Evolutionary conservation across 1,140 invertebrate species (phyloP).

Genomic region (Drosophila nasuta): DNA sequence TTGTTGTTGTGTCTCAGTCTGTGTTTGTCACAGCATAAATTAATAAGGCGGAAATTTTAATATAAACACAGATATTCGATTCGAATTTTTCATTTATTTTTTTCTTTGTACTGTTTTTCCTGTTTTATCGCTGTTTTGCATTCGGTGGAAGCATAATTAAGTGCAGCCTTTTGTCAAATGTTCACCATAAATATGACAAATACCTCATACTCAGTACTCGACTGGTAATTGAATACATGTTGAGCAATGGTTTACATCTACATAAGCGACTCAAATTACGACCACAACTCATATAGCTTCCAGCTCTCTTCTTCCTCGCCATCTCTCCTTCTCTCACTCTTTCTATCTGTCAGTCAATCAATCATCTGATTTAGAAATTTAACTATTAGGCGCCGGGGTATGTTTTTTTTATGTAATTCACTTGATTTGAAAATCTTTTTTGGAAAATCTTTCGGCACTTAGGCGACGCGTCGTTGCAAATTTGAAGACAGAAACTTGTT

Average conservation of each 20-base stretch:
- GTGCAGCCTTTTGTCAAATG: slow-evolving; percentile 55
- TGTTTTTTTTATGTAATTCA: slow-evolving; percentile 48
- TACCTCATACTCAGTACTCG: slow-evolving; percentile 21
- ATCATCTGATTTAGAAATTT: slow-evolving; percentile 45
- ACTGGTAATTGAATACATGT: slow-evolving; percentile 65
- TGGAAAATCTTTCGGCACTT: slow-evolving; percentile 57
- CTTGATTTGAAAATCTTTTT: slow-evolving; percentile 45
- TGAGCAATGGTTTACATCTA: slow-evolving; percentile 52
- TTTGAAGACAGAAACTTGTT: slow-evolving; percentile 51
- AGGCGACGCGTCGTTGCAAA: slow-evolving; percentile 4
- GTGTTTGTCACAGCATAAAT: slow-evolving; percentile 48
- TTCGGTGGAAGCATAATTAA: slow-evolving; percentile 71
- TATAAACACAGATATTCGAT: slow-evolving; percentile 75
- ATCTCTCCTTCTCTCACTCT: not conserved
- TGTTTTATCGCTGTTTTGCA: slow-evolving; percentile 1
- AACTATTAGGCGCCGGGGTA: not conserved
- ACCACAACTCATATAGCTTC: slow-evolving; percentile 32
- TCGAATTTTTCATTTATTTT: slow-evolving; percentile 36
- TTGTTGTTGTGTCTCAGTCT: slow-evolving; percentile 17
- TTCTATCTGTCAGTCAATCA: slow-evolving; percentile 45
- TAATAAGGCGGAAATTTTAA: slow-evolving; percentile 81
- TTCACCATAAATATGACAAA: slow-evolving; percentile 28
- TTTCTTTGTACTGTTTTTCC: not conserved
- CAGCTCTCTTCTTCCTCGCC: slow-evolving; percentile 6
- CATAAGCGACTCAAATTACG: slow-evolving; percentile 47